These are phyloP conservation scores for Drosophila navojoa DNA, from an alignment of 1,140 invertebrate species.

Conservation along the genomic window DNA sequence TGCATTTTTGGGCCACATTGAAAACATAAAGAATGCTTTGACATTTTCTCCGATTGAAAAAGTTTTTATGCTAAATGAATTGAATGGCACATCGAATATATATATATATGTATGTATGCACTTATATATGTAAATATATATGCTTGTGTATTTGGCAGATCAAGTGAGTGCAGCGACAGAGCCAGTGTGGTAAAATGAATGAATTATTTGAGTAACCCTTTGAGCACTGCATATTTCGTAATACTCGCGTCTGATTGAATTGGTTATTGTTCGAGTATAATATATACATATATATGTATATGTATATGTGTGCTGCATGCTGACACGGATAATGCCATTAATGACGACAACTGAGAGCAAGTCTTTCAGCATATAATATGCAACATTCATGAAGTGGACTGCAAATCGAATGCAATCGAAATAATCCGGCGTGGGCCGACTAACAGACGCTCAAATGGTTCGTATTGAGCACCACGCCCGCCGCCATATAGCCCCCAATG, in stretches of 20 bases:
- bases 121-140: constrained; percentile 17
- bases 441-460: constrained; percentile 83
- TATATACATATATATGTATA: not conserved
- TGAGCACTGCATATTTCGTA: constrained; percentile 2
- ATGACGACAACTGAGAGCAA: not conserved
- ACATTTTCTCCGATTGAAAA: constrained; percentile 57
- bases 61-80: constrained; percentile 42
- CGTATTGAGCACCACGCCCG: constrained; percentile 79
- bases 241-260: not conserved
- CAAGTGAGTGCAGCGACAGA: not conserved
- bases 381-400: constrained; percentile 10
- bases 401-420: constrained; percentile 1
- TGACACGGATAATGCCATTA: not conserved
- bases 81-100: constrained; percentile 30
- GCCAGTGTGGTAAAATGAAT: constrained; percentile 2
- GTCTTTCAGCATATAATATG: not conserved
- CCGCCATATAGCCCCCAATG: constrained; percentile 70
- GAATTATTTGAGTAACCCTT: constrained; percentile 6
- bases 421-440: constrained; percentile 8
- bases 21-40: constrained; percentile 59
- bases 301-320: not conserved
- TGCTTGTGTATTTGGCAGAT: constrained; percentile 1
- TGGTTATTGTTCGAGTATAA: constrained; percentile 1
- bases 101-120: not conserved
- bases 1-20: constrained; percentile 68